These are phyloP conservation scores for Takifugu bimaculatus DNA, from an alignment of 2,113 vertebrate genomes.

Conservation along the genomic window DNA sequence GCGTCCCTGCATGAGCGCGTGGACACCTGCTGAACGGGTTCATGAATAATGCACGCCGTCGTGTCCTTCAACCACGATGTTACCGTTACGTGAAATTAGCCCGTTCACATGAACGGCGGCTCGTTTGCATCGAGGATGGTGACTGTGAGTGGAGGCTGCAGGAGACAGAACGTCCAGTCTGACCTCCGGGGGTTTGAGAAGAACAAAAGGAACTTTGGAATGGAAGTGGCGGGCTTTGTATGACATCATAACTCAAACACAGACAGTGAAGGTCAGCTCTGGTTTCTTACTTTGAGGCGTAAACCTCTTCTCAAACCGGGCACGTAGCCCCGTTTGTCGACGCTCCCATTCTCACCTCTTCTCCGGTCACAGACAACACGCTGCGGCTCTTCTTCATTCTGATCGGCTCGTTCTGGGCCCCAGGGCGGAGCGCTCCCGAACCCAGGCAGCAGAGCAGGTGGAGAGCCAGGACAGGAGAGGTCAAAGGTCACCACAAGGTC, in stretches of 20 bases:
- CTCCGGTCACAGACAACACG: constrained; percentile 74
- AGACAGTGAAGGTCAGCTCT: neutral
- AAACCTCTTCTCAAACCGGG: no score
- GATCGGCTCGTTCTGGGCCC: constrained; percentile 76
- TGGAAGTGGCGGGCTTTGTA: constrained; percentile 25
- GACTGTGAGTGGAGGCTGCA: constrained; percentile 11
- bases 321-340: constrained; percentile 5
- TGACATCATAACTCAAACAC: constrained; percentile 8
- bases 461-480: constrained; percentile 77
- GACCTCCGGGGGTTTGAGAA: constrained; percentile 12
- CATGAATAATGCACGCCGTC: constrained; percentile 24
- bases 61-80: constrained; percentile 35
- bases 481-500: constrained; percentile 71
- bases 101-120: constrained; percentile 21
- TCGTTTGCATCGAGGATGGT: constrained; percentile 27
- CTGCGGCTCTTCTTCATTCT: constrained; percentile 77
- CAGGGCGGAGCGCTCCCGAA: constrained; percentile 75
- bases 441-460: constrained; percentile 77
- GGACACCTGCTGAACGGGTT: neutral
- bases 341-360: constrained; percentile 61
- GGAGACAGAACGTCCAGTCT: constrained; percentile 28
- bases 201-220: constrained; percentile 39
- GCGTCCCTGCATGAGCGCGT: constrained; percentile 6
- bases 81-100: constrained; percentile 19
- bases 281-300: no score